Base-by-base conservation (phyloP, 2,113 vertebrate species). In the Solenodon paradoxus region DNA sequence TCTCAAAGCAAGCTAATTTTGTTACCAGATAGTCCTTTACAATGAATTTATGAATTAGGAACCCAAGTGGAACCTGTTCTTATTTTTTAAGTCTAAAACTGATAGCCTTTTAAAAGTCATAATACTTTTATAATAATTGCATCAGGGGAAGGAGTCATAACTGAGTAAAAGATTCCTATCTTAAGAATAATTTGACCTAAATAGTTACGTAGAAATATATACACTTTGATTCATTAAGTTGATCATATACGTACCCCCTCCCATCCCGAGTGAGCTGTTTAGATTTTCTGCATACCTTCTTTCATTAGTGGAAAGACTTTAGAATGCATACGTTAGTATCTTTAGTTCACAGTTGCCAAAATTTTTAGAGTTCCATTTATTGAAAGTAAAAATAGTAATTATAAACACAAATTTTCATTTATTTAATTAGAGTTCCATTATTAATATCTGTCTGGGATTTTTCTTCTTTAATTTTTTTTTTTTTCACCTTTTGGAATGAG, bases 61-160 rank as follows among this genome's bases (percentile, higher is more conserved):
- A 69, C 61, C 57, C 82, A 79, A 86, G 19, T 90, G 28, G 78
- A 97, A 12, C 53, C 17, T 83, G 9, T 93, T 93, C 26, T 57
- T 95, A 90, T 75, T 86, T 95, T 95, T 90, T 59, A 79, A 96
- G 32, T 83, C 83, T 80, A 61, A 95, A 96, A 77, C 15, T 40
- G 51, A 35, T 49, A 40, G n/a, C 45, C 80, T 97, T 96, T 92
- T 88, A 47, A 82, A 95, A 88, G 79, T 94, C 13, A 20, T 69
- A 74, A 15, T 61, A 69, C 28, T 94, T 96, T 96, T 95, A 68
- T 95, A 94, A 45, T 89, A 78, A 91, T 75, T 92, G 2, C 8
- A 51, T 51, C 40, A 79, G 35, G 55, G 32, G 53, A 82, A 90
- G 42, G 57, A 66, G 26, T 79, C 30, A 74, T 85, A 72, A 92